These are phyloP conservation scores for Sepiola atlantica DNA, from an alignment of 2,888 invertebrate species.

Conservation along the genomic window DNA sequence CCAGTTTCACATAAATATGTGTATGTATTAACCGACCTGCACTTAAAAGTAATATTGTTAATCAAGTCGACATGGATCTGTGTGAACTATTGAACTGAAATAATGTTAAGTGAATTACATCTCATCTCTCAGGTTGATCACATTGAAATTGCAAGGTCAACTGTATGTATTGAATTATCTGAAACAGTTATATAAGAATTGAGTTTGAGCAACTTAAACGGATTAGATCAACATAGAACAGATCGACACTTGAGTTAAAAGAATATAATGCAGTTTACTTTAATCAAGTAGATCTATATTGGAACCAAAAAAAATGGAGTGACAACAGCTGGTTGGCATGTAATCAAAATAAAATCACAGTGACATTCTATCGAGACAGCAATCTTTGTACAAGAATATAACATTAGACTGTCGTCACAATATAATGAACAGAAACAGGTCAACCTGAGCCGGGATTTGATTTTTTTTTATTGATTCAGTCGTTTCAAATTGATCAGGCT, in stretches of 20 bases:
- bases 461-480: neutral
- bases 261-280: neutral
- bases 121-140: neutral
- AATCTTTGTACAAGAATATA: neutral
- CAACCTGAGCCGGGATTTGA: neutral
- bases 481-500: neutral
- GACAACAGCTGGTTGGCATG: neutral
- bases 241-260: neutral
- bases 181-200: slow-evolving; percentile 9
- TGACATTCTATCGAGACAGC: neutral
- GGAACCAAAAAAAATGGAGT: neutral
- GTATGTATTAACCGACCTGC: neutral
- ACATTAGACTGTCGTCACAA: neutral
- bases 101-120: neutral
- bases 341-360: neutral
- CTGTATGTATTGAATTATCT: neutral
- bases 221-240: neutral
- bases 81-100: neutral
- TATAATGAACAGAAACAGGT: neutral
- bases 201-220: neutral
- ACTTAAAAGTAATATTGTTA: slow-evolving; percentile 2
- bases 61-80: neutral
- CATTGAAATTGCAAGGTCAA: neutral
- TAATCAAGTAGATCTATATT: neutral
- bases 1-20: too few species aligned